Percentiles rank a stretch among this genome's conserved stretches.
These are phyloP conservation scores for Tachysurus vachellii DNA, from an alignment of 2,113 vertebrate genomes.

Conservation along the genomic window DNA sequence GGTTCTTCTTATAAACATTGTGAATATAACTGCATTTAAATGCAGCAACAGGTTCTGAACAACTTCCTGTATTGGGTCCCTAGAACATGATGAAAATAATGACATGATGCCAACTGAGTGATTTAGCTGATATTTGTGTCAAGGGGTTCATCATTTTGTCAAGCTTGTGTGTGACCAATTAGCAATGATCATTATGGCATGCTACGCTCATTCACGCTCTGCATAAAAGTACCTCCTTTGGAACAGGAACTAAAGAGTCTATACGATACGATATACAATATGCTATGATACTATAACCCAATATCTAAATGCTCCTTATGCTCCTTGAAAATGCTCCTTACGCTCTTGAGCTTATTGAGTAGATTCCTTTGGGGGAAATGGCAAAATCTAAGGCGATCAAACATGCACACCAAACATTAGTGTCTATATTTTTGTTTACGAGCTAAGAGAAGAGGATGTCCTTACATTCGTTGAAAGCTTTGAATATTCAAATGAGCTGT, in stretches of 20 bases:
- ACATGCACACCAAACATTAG: background rate
- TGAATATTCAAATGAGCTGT: slow-evolving; percentile 36
- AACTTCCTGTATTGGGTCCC: background rate
- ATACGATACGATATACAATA: no score
- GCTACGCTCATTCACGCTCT: background rate
- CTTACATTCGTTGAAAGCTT: slow-evolving; percentile 6
- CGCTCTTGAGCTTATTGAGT: background rate
- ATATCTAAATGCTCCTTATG: background rate
- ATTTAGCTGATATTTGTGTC: slow-evolving; percentile 2
- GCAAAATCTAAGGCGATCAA: background rate
- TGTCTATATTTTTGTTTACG: background rate
- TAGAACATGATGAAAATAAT: background rate
- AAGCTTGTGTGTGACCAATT: background rate
- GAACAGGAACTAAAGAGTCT: background rate
- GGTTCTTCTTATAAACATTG: background rate
- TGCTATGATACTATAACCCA: background rate
- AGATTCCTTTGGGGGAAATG: background rate
- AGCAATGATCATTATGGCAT: background rate
- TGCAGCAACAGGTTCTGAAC: no score
- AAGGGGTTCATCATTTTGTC: background rate
- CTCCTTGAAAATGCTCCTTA: background rate
- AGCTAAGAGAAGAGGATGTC: background rate
- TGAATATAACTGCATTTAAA: background rate
- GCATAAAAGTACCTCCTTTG: background rate
- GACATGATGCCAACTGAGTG: background rate